Conservation (phyloP, 2,113 vertebrate genomes). For the Clarias magur region DNA sequence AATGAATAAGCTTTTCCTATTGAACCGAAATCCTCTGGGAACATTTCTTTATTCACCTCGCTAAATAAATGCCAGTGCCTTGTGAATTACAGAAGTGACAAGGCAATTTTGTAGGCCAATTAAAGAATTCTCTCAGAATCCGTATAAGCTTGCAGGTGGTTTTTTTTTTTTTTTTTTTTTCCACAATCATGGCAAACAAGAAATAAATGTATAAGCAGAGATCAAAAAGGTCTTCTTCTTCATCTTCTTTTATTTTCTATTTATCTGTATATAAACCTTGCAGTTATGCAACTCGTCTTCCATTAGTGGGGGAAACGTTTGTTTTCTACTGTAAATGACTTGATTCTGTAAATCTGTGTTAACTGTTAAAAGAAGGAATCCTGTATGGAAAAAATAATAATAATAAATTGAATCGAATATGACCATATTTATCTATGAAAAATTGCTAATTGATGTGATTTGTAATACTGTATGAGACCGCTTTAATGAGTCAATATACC, state of each 20-base stretch:
- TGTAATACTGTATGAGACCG: not conserved
- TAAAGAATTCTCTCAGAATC: conserved; percentile 67
- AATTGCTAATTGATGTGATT: not conserved
- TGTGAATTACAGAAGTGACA: conserved; percentile 70
- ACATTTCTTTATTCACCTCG: conserved; percentile 53
- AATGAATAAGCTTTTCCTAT: not conserved
- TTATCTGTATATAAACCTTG: too few relatives aligned
- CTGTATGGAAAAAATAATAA: too few relatives aligned
- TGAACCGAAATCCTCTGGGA: conserved; percentile 54
- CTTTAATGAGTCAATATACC: not conserved
- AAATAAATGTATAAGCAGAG: conserved; percentile 73
- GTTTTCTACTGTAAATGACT: too few relatives aligned
- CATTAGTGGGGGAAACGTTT: too few relatives aligned
- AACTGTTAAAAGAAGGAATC: too few relatives aligned
- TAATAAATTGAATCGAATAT: too few relatives aligned
- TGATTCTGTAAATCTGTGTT: too few relatives aligned
- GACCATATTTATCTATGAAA: too few relatives aligned
- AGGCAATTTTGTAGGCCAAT: conserved; percentile 70
- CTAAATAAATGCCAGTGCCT: conserved; percentile 62
- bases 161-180: conserved; percentile 42
- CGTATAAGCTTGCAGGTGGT: conserved; percentile 66
- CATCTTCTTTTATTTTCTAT: conserved; percentile 30
- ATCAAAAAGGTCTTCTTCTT: conserved; percentile 62
- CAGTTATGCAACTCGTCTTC: too few relatives aligned
- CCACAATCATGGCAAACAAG: conserved; percentile 68